Percentiles rank a stretch among this genome's conserved stretches.
Conservation (phyloP, 2,113 vertebrate genomes). For the Megalops atlanticus region DNA sequence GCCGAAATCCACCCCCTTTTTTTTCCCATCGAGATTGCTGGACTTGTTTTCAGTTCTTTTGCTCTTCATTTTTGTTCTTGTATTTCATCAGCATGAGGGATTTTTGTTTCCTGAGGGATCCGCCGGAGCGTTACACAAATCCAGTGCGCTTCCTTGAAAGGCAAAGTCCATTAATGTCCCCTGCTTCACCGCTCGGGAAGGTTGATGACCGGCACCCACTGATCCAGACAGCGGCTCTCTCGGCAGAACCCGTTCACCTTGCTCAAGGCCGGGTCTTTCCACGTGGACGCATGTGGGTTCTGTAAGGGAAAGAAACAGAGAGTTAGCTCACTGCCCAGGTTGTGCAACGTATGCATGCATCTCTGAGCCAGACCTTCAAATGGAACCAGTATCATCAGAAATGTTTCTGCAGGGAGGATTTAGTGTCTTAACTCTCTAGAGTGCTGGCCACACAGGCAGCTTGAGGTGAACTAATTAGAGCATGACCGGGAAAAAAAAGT, state of each 20-base stretch:
- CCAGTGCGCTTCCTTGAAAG: slow-evolving; percentile 66
- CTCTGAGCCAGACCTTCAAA: neutral
- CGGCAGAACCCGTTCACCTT: slow-evolving; percentile 91
- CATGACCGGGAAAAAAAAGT: slow-evolving; percentile 1
- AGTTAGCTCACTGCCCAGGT: slow-evolving; percentile 15
- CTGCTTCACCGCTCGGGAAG: slow-evolving; percentile 86
- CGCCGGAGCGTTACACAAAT: slow-evolving; percentile 73
- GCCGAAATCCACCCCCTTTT: slow-evolving; percentile 50
- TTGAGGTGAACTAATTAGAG: neutral
- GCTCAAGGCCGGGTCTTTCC: slow-evolving; percentile 87
- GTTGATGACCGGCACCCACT: slow-evolving; percentile 94
- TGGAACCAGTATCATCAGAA: slow-evolving; percentile 8
- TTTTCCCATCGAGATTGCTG: slow-evolving; percentile 40
- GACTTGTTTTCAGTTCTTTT: slow-evolving; percentile 18
- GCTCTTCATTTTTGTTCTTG: slow-evolving; percentile 38
- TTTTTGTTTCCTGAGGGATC: slow-evolving; percentile 52
- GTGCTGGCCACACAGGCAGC: neutral
- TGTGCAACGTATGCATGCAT: neutral
- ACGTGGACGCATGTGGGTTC: slow-evolving; percentile 84
- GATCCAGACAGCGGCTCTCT: slow-evolving; percentile 91
- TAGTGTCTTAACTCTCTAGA: neutral
- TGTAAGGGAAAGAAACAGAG: slow-evolving; percentile 54
- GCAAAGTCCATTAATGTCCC: slow-evolving; percentile 44
- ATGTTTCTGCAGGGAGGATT: neutral
- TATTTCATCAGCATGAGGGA: slow-evolving; percentile 24